Conservation (phyloP, 1,140 invertebrate genomes). For the Acromyrmex echinatior region DNA sequence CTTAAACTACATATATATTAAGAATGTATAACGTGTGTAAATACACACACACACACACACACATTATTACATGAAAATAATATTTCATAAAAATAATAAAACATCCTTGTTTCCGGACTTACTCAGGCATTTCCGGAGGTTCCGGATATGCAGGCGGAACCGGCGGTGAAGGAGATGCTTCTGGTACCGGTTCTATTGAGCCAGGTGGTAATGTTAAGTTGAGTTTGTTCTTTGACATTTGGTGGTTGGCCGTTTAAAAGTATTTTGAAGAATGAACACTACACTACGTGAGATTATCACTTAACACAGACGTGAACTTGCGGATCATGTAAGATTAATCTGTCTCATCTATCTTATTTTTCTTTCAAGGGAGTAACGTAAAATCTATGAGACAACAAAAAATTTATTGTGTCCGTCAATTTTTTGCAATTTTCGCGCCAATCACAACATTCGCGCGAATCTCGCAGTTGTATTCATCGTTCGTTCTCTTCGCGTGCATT, state of each 20-base stretch:
- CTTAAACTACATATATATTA: no score
- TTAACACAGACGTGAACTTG: neutral
- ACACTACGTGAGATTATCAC: slow-evolving; percentile 23
- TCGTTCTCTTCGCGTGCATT: slow-evolving; percentile 16
- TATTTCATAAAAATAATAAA: neutral
- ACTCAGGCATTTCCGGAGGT: slow-evolving; percentile 89
- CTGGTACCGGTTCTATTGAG: slow-evolving; percentile 92
- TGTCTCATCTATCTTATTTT: neutral
- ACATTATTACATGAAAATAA: no score
- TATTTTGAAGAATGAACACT: slow-evolving; percentile 15
- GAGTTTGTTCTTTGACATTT: slow-evolving; percentile 97
- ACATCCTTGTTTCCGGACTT: slow-evolving; percentile 81
- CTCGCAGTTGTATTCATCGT: slow-evolving; percentile 37
- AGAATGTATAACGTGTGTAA: no score
- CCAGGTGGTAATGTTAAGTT: slow-evolving; percentile 96
- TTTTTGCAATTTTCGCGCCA: neutral
- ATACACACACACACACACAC: neutral
- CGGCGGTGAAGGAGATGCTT: slow-evolving; percentile 89
- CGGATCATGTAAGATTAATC: slow-evolving; percentile 18
- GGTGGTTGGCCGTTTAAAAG: slow-evolving; percentile 40
- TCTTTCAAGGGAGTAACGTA: neutral
- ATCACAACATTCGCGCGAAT: slow-evolving; percentile 29
- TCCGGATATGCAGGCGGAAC: slow-evolving; percentile 90
- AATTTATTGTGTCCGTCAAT: neutral
- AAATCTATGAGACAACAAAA: neutral